Percentiles rank a stretch among this genome's conserved stretches.
Evolutionary conservation across 2,888 invertebrate genomes (phyloP).

Genomic region (Acronicta aceris): DNA sequence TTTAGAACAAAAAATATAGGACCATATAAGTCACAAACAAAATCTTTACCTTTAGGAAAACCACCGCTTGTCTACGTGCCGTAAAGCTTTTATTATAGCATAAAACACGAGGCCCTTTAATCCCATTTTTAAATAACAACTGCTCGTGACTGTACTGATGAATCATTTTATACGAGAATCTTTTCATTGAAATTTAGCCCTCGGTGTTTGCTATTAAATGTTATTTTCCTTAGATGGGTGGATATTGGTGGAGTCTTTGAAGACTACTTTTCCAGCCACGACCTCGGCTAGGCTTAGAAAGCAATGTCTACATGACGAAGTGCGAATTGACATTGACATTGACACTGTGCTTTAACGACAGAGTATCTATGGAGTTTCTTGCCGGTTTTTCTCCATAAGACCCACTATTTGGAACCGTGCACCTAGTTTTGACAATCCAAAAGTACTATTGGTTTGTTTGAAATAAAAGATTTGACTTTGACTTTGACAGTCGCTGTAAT

Average conservation of each 20-base stretch:
- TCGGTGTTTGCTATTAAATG: slow-evolving; percentile 17
- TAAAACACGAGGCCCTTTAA: slow-evolving; percentile 28
- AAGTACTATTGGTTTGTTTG: no score
- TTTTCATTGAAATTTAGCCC: slow-evolving; percentile 19
- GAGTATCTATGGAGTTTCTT: no score
- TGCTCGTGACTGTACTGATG: slow-evolving; percentile 50
- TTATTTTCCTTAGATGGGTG: slow-evolving; percentile 38
- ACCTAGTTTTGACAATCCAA: no score
- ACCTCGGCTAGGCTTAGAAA: slow-evolving; percentile 64
- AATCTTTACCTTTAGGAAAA: slow-evolving; percentile 9
- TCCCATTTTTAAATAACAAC: slow-evolving; percentile 44
- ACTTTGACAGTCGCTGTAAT: no score
- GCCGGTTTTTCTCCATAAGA: no score
- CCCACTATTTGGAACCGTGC: no score
- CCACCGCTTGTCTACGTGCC: slow-evolving; percentile 24
- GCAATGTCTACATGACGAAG: slow-evolving; percentile 56
- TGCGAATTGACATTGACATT: slow-evolving; percentile 73
- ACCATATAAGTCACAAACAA: slow-evolving; percentile 20
- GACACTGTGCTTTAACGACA: slow-evolving; percentile 68
- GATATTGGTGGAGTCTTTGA: slow-evolving; percentile 52
- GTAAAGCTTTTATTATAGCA: slow-evolving; percentile 38
- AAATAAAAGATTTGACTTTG: no score
- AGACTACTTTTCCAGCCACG: slow-evolving; percentile 62
- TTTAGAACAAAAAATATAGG: slow-evolving; percentile 9
- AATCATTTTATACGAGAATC: slow-evolving; percentile 28